Conservation (phyloP, 1,140 invertebrate genomes). For the Drosophila eugracilis region DNA sequence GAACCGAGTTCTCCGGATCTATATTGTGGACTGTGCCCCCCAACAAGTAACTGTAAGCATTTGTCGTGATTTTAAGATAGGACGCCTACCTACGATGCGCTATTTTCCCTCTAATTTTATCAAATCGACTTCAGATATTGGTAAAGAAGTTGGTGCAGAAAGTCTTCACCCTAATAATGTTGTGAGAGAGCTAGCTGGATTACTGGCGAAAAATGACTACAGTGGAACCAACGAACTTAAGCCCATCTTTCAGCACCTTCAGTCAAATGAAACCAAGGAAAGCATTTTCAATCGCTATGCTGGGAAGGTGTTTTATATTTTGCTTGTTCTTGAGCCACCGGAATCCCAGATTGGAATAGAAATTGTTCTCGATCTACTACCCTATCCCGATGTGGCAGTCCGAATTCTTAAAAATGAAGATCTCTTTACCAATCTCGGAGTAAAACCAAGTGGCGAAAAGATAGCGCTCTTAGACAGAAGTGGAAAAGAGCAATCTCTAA, state of each 20-base stretch:
- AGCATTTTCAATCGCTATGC: background rate
- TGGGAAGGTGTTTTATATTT: background rate
- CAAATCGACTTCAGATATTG: background rate
- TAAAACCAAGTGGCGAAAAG: background rate
- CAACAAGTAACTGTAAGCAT: constrained; percentile 90
- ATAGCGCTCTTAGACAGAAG: constrained; percentile 12
- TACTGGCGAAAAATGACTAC: constrained; percentile 13
- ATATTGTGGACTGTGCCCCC: constrained; percentile 90
- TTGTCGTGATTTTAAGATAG: constrained; percentile 87
- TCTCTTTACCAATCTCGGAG: constrained; percentile 16
- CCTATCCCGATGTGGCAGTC: constrained; percentile 2
- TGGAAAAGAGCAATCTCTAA: background rate
- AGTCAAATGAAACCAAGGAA: background rate
- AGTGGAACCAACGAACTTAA: background rate
- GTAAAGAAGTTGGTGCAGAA: background rate
- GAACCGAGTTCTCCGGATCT: constrained; percentile 86
- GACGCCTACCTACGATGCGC: constrained; percentile 91
- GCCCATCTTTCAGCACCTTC: constrained; percentile 19
- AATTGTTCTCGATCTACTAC: constrained; percentile 13
- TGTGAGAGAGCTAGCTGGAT: background rate
- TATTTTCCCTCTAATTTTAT: constrained; percentile 87
- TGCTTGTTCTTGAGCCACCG: constrained; percentile 33
- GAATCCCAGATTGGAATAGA: constrained; percentile 30
- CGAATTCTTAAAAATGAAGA: background rate
- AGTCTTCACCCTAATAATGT: constrained; percentile 12